Evolutionary conservation across 2,888 invertebrate genomes (phyloP), one percentile per base, ranked within the genome.

Genomic region (Parasteatoda lunata): DNA sequence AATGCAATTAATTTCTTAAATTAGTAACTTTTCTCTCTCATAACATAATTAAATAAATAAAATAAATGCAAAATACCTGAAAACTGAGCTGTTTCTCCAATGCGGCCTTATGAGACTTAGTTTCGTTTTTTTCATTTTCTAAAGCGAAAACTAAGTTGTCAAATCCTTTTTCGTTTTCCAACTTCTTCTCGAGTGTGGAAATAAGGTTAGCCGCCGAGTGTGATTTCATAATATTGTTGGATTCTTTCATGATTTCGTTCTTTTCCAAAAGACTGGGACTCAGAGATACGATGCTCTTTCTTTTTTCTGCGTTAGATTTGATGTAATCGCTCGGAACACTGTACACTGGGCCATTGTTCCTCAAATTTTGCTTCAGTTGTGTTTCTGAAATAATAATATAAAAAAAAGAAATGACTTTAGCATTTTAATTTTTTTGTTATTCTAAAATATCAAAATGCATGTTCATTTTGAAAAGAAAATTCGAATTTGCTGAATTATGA

Each of bases 231-330:
- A 77, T 80, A 2, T 45, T 45, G 30, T 51, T 80, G 49, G 76
- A 9, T 2, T 52, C 45, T 5, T 49, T 76, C 68, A 80, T n/a
- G 4, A 80, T 54, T 45, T 80, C 80, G 71, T 86, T 86, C 71
- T 86, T 86, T 65, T 86, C 85, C 54, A 86, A n/a, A 30, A 86
- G 45, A 13, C 52, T 13, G 8, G 85, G 85, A 15, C 77, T 80
- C 13, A 86, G 85, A 48, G 80, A 80, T 4, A 81, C 78, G 13
- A 69, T 68, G 11, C 85, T 86, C 49, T 68, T n/a, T 13, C 70
- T 76, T 51, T 86, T 80, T 30, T 85, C 80, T 47, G 77, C 71
- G 13, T 86, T 86, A 7, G 76, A 81, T 69, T 86, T 86, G 13
- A 86, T 72, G 59, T 86, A 86, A 66, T 77, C 65, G 48, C 77